phyloP scores from a whole-genome alignment of 2,888 invertebrate genomes.

The Marronus borbonicus region DNA sequence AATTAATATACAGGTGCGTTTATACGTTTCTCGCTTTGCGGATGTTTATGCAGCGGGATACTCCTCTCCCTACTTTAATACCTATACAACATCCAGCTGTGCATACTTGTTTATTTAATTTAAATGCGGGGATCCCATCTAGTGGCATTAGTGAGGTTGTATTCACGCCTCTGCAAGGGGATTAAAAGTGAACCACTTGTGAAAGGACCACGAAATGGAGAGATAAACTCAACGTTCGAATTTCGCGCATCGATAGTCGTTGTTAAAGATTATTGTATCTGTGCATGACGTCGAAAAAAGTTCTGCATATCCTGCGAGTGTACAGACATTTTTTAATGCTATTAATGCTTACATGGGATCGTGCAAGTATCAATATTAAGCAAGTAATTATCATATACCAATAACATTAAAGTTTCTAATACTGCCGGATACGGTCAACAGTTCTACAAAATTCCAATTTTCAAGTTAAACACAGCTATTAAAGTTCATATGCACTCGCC shows the following conservation, averaged over 20 bases:
- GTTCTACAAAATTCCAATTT: too few species aligned
- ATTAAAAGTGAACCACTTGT: slow-evolving; percentile 58
- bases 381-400: too few species aligned
- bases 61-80: slow-evolving; percentile 55
- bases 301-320: too few species aligned
- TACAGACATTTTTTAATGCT: too few species aligned
- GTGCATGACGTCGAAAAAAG: not conserved
- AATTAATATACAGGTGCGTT: slow-evolving; percentile 53
- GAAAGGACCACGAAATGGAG: slow-evolving; percentile 52
- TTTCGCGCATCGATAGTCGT: slow-evolving; percentile 4
- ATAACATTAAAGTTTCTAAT: too few species aligned
- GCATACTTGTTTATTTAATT: slow-evolving; percentile 65
- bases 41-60: slow-evolving; percentile 60
- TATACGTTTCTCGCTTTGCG: slow-evolving; percentile 56
- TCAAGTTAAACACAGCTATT: too few species aligned
- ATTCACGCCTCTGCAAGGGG: slow-evolving; percentile 64
- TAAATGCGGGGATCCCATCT: slow-evolving; percentile 61
- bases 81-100: slow-evolving; percentile 66
- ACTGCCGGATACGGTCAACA: too few species aligned
- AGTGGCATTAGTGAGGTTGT: slow-evolving; percentile 62
- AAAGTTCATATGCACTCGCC: too few species aligned
- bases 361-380: too few species aligned
- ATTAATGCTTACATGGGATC: too few species aligned
- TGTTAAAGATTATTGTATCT: not conserved
- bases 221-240: slow-evolving; percentile 42